Base-by-base conservation (phyloP, 2,797 vertebrate genomes). In the Psittacula echo region DNA sequence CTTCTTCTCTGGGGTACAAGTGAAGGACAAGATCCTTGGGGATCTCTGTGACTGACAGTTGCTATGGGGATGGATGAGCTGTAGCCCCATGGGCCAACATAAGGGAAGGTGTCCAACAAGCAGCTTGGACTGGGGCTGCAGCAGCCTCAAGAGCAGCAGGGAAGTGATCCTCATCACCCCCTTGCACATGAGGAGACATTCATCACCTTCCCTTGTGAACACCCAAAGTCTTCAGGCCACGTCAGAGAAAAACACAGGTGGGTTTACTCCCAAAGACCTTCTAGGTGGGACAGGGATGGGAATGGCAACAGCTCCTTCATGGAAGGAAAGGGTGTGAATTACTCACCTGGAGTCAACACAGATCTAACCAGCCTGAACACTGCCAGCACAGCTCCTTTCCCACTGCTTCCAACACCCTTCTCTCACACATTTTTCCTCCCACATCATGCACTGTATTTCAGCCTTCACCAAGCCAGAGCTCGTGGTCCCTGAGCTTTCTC, bases 351-450 rank as follows among this genome's bases (percentile, higher is more conserved):
- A 94, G 58, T 5, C 27, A 45, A 4, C 54, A 73, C 5, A 32
- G 73, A 47, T 30, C 76, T 75, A 87, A 26, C 39, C 26, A 93
- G 56, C 17, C 77, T 39, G 70, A 84, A 27, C 84, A 56, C 27
- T 50, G 60, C 42, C 9, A 82, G 37, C 64, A 86, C 86, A 82
- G 66, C 41, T 74, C 85, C 51, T 83, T 60, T 72, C 93, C 89
- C 71, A 27, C 81, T 22, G 64, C 68, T 87, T 48, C 93, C 83
- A 89, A 9, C 91, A 85, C 64, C 50, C 82, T 79, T 42, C 85
- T 44, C 87, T 93, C 62, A 37, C 89, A 72, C 53, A 2, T 88
- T 66, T 42, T 80, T 27, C 92, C 83, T 94, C 95, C 91, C 72
- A 93, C 90, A 44, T 1, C 68, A 11, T 4, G 22, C 60, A 20